Conservation (phyloP, 2,888 invertebrate species). For the Mythimna impura region DNA sequence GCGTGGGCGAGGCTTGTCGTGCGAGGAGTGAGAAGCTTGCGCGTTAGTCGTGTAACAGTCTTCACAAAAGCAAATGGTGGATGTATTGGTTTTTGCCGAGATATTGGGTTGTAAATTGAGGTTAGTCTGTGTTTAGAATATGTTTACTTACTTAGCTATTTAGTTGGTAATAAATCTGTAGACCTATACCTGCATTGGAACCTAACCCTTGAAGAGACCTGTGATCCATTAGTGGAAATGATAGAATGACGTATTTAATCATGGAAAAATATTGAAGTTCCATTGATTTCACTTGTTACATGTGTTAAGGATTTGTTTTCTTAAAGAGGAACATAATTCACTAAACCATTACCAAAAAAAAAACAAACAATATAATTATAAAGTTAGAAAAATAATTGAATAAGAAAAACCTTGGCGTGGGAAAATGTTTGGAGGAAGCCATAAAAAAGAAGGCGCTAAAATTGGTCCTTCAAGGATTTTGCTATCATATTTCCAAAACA, state of each 20-base stretch:
- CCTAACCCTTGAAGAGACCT: neutral
- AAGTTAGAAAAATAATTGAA: slow-evolving; percentile 9
- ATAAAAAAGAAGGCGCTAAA: neutral
- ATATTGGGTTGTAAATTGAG: slow-evolving; percentile 1
- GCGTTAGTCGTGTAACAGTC: slow-evolving; percentile 14
- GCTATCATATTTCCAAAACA: neutral
- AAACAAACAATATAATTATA: slow-evolving; percentile 7
- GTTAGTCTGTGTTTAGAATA: neutral
- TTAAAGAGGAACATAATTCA: neutral
- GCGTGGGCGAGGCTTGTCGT: slow-evolving; percentile 43
- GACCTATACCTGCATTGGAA: neutral
- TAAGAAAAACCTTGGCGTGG: slow-evolving; percentile 6
- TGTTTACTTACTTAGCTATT: neutral
- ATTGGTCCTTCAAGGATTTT: neutral
- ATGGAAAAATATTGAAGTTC: neutral
- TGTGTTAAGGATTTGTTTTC: no score
- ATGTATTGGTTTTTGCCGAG: slow-evolving; percentile 11
- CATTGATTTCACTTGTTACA: neutral
- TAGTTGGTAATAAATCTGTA: neutral
- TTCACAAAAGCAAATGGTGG: slow-evolving; percentile 15
- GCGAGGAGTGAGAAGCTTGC: slow-evolving; percentile 20
- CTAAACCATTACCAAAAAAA: neutral
- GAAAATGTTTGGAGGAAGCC: neutral
- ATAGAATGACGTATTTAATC: neutral
- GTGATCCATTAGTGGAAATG: neutral